Base-by-base conservation (phyloP, 2,113 vertebrate genomes). In the Orycteropus afer region DNA sequence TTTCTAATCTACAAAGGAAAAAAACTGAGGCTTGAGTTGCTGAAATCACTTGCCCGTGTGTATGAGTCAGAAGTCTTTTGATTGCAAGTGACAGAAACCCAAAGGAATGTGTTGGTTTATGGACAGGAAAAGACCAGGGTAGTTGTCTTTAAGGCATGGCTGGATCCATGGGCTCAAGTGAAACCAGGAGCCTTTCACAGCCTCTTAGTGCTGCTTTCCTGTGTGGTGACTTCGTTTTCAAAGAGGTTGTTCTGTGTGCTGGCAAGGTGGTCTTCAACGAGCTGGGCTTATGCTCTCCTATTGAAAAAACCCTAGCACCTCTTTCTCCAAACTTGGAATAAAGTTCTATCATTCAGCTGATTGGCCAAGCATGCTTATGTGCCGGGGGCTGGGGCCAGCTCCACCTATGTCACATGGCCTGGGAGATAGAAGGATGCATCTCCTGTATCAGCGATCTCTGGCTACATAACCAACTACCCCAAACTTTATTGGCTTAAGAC, bases 361-460 rank as follows among this genome's bases (percentile, higher is more conserved):
- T 3, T 25, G 55, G 32, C 65, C 34, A 40, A 23, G 15, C 23
- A 2, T 9, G 40, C 17, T 20, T 11, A 11, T 13, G 51, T 22
- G 22, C 49, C 27, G 32, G 53, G 34, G 65, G 20, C 40, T 29
- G n/a, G 14, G 84, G 27, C 49, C 34, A 32, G 45, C 27, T 20
- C 53, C 29, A 29, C 29, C 23, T 29, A 23, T 4, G 0, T 17
- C 37, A 7, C 7, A 8, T 4, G 22, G 29, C 22, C 37, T 55
- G 29, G 49, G 47, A 55, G 57, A 51, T 18, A 47, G 51, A 20
- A 47, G 45, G 77, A 74, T 12, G 29, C 29, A 8, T 5, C 32
- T 32, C 7, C 2, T 7, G 0, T 9, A 7, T 15, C 9, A 8
- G 55, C 11, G n/a, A 34, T 2, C 22, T 37, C 67, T 22, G 45